These are phyloP conservation scores for Zosterops japonicus DNA, from an alignment of 2,113 vertebrate species.

Conservation along the genomic window DNA sequence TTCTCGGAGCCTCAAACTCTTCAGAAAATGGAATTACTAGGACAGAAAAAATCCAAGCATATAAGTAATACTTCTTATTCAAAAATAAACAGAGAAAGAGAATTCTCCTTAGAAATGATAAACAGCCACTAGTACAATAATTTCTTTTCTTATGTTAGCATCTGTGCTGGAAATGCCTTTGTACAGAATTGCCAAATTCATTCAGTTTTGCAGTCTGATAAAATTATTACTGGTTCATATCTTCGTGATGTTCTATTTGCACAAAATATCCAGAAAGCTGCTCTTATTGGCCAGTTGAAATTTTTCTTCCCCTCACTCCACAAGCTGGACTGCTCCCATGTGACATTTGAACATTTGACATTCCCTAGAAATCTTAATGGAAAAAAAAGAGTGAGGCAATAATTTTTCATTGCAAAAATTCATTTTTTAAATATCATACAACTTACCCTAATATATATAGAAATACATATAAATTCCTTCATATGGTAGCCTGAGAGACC, in stretches of 20 bases:
- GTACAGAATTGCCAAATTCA: neutral
- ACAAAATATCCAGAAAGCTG: neutral
- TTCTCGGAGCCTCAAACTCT: neutral
- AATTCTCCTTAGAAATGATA: neutral
- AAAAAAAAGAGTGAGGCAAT: neutral
- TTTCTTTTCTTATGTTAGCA: neutral
- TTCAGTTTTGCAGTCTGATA: neutral
- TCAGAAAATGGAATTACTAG: neutral
- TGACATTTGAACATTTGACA: neutral
- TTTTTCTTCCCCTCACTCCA: neutral
- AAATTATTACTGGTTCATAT: slow-evolving; percentile 6
- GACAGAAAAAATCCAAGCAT: neutral
- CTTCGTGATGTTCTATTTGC: neutral
- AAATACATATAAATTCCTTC: neutral
- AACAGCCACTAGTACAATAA: neutral
- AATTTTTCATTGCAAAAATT: neutral
- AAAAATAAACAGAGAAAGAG: neutral
- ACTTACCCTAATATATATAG: neutral
- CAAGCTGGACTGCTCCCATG: neutral
- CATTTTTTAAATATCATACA: slow-evolving; percentile 7
- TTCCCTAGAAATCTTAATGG: neutral
- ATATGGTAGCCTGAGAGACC: neutral
- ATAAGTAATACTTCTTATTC: neutral
- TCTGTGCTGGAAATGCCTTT: neutral
- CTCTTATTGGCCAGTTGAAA: neutral